Conservation (phyloP, 2,113 vertebrate genomes). For the Furnarius figulus region DNA sequence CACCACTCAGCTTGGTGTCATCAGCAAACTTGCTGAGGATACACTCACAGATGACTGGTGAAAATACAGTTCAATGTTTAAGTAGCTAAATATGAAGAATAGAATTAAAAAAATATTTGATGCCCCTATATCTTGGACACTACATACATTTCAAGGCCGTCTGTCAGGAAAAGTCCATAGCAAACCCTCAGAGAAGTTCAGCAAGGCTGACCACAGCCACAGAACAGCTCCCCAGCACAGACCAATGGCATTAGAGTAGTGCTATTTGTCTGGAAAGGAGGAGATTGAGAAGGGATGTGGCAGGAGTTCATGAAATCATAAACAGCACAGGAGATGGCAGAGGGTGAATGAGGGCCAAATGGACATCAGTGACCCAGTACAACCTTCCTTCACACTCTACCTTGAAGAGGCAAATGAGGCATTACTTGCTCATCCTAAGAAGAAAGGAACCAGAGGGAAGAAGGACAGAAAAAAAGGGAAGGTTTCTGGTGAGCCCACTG, state of each 20-base stretch:
- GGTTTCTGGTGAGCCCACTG: neutral
- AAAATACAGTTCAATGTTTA: neutral
- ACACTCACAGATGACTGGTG: neutral
- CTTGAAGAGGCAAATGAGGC: neutral
- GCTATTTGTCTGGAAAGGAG: neutral
- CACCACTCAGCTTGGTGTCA: neutral
- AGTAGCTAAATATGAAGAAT: neutral
- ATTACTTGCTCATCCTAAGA: neutral
- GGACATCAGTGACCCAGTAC: neutral
- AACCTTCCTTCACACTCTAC: neutral
- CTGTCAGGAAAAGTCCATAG: neutral
- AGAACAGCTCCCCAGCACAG: neutral
- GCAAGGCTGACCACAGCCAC: neutral
- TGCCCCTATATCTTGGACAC: accelerated
- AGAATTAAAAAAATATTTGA: neutral
- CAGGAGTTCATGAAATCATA: neutral
- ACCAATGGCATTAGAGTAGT: neutral
- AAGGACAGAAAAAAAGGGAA: neutral
- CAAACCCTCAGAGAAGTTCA: neutral
- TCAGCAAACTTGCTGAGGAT: neutral
- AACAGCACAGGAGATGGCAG: neutral
- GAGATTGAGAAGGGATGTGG: neutral
- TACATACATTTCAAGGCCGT: neutral
- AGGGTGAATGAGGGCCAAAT: neutral
- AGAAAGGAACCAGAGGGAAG: neutral